Conservation (phyloP, 1,140 invertebrate species). For the Aporrectodea caliginosa region DNA sequence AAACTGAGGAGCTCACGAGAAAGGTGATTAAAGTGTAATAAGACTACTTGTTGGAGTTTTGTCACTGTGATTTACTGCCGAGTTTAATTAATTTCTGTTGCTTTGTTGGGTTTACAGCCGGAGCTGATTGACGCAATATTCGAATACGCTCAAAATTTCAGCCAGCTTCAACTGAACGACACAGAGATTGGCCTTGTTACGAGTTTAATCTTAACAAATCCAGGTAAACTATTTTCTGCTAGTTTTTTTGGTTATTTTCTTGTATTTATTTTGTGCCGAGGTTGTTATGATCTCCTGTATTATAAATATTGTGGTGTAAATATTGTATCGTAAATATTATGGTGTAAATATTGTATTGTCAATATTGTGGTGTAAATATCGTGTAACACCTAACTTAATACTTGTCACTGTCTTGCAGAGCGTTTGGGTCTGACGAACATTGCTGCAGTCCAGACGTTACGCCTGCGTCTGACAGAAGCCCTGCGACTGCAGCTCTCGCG, state of each 20-base stretch:
- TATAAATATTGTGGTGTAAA: too few relatives aligned
- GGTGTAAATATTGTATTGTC: too few relatives aligned
- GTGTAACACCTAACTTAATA: too few relatives aligned
- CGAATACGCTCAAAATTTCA: slow-evolving; percentile 57
- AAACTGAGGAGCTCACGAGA: too few relatives aligned
- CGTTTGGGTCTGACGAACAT: slow-evolving; percentile 71
- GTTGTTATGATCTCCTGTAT: too few relatives aligned
- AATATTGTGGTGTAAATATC: too few relatives aligned
- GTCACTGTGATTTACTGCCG: background rate
- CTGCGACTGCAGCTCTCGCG: slow-evolving; percentile 69
- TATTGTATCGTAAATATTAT: too few relatives aligned
- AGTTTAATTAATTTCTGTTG: background rate
- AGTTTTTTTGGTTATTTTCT: too few relatives aligned
- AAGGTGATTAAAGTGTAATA: too few relatives aligned
- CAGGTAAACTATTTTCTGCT: too few relatives aligned
- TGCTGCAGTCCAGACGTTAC: slow-evolving; percentile 73
- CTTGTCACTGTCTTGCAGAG: slow-evolving; percentile 49
- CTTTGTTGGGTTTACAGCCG: slow-evolving; percentile 42
- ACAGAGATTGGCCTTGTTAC: slow-evolving; percentile 86
- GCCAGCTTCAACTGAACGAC: slow-evolving; percentile 75
- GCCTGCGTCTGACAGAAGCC: slow-evolving; percentile 80
- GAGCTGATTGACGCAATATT: slow-evolving; percentile 74
- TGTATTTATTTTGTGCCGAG: too few relatives aligned
- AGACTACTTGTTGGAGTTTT: too few relatives aligned
- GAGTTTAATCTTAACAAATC: slow-evolving; percentile 76